Conservation (phyloP, 2,888 invertebrate species). For the Lordiphosa andalusiaca region DNA sequence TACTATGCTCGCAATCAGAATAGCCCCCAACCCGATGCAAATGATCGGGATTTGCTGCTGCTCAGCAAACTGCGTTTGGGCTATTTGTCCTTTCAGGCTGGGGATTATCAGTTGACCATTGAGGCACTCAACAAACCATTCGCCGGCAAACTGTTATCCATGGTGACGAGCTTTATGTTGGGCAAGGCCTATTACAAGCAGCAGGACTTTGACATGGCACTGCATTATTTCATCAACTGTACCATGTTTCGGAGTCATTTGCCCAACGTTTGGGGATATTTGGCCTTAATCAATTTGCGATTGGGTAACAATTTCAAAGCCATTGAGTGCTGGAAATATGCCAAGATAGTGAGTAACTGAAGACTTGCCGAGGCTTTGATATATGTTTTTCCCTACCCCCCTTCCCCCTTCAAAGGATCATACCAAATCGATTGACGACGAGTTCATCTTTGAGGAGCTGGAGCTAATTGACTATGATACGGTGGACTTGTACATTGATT, state of each 20-base stretch:
- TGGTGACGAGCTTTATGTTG: slow-evolving; percentile 39
- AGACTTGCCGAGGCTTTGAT: too few species aligned
- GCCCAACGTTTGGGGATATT: slow-evolving; percentile 67
- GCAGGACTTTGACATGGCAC: slow-evolving; percentile 36
- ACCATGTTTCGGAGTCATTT: slow-evolving; percentile 53
- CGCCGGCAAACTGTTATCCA: slow-evolving; percentile 10
- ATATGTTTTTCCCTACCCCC: background rate
- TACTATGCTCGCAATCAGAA: slow-evolving; percentile 38
- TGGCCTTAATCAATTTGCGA: slow-evolving; percentile 67
- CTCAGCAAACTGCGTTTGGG: slow-evolving; percentile 54
- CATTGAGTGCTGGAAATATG: slow-evolving; percentile 73
- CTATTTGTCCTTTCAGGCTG: slow-evolving; percentile 39
- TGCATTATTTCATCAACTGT: slow-evolving; percentile 45
- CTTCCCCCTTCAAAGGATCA: slow-evolving; percentile 52
- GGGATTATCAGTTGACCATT: slow-evolving; percentile 34
- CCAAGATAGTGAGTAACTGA: slow-evolving; percentile 49
- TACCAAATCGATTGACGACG: slow-evolving; percentile 35
- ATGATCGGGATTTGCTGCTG: slow-evolving; percentile 31
- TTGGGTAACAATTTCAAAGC: slow-evolving; percentile 61
- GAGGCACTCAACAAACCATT: slow-evolving; percentile 17
- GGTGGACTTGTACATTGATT: slow-evolving; percentile 62
- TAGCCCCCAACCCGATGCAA: rapidly evolving
- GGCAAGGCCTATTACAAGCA: slow-evolving; percentile 61
- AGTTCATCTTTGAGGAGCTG: slow-evolving; percentile 57
- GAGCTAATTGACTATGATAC: slow-evolving; percentile 50